phyloP scores from a whole-genome alignment of 2,888 invertebrate species.

The Craniophora ligustri region DNA sequence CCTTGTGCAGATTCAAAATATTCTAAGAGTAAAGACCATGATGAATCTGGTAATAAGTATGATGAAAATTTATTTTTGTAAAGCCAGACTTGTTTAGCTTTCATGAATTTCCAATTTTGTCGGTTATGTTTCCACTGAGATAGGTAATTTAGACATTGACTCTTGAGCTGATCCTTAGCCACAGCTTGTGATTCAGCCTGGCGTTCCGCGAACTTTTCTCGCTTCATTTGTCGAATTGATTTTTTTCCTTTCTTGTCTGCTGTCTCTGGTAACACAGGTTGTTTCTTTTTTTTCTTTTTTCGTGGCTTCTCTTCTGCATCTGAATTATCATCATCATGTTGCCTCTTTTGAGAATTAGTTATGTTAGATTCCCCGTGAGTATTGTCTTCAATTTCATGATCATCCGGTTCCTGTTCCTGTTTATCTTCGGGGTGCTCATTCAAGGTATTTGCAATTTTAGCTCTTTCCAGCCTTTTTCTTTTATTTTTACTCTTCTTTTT shows the following conservation, averaged over 20 bases:
- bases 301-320: constrained; percentile 70
- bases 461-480: constrained; percentile 49
- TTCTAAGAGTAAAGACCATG: constrained; percentile 91
- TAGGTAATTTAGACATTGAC: constrained; percentile 90
- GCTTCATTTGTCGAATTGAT: constrained; percentile 91
- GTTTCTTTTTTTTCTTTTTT: constrained; percentile 76
- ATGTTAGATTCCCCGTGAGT: constrained; percentile 38
- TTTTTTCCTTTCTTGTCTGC: constrained; percentile 81
- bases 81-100: constrained; percentile 93
- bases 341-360: constrained; percentile 45
- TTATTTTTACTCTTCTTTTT: constrained; percentile 68
- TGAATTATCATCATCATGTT: constrained; percentile 62
- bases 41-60: constrained; percentile 87
- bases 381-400: constrained; percentile 44
- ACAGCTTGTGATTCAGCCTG: constrained; percentile 87
- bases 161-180: constrained; percentile 86
- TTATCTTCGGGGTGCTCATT: constrained; percentile 17
- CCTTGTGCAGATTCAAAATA: constrained; percentile 92
- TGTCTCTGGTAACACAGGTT: constrained; percentile 61
- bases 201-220: constrained; percentile 89
- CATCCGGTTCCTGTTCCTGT: constrained; percentile 41
- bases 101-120: constrained; percentile 94
- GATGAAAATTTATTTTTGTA: constrained; percentile 91
- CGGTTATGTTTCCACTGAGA: constrained; percentile 92
- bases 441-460: constrained; percentile 2